Evolutionary conservation across 2,797 vertebrate species (phyloP).

Genomic region (Meda fulgida): DNA sequence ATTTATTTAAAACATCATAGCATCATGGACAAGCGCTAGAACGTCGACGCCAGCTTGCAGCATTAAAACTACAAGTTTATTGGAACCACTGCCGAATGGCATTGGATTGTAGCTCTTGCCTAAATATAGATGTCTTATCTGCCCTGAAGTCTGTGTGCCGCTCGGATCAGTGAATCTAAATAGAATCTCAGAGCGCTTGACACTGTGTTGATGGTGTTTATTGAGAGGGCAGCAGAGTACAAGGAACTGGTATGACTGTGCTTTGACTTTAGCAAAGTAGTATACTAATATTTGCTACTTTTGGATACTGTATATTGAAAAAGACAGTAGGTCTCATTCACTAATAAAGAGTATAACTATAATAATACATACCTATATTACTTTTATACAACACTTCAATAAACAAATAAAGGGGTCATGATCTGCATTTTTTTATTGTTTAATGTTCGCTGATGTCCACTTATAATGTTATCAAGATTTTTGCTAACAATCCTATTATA

Average conservation of each 20-base stretch:
- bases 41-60: background rate
- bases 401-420: background rate
- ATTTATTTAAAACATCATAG: background rate
- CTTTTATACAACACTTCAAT: background rate
- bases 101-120: conserved; percentile 3
- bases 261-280: conserved; percentile 4
- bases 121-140: conserved; percentile 48
- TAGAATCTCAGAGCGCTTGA: conserved; percentile 55
- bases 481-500: too few relatives aligned
- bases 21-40: background rate
- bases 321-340: background rate
- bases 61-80: background rate
- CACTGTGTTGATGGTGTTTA: conserved; percentile 52
- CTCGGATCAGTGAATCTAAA: conserved; percentile 56
- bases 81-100: background rate
- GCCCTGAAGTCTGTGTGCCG: conserved; percentile 36
- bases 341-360: background rate
- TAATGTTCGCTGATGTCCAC: background rate
- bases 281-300: background rate
- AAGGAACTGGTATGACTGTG: background rate
- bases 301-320: background rate
- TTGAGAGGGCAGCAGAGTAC: conserved; percentile 43
- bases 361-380: background rate
- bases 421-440: background rate
- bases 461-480: background rate